Percentiles rank a stretch among this genome's conserved stretches.
Conservation (phyloP, 2,797 vertebrate genomes). For the Pangasius krempfi region DNA sequence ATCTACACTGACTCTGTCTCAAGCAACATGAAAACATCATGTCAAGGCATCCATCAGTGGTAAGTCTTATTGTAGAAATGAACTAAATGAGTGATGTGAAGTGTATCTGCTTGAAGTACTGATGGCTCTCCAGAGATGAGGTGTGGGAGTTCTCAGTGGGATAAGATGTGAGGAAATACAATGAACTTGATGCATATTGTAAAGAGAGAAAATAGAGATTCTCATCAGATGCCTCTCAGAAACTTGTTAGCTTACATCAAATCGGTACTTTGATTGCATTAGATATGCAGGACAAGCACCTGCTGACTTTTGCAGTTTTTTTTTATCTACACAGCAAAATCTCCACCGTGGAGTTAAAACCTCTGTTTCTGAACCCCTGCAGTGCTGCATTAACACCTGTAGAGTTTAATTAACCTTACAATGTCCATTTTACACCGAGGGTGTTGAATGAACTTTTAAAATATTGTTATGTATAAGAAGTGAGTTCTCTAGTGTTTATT, state of each 20-base stretch:
- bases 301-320: neutral
- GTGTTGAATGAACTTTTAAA: neutral
- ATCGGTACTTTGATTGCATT: constrained; percentile 17
- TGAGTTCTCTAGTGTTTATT: neutral
- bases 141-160: neutral
- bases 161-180: neutral
- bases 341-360: neutral
- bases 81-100: neutral
- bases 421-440: neutral
- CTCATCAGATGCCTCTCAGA: neutral
- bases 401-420: neutral
- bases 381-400: constrained; percentile 28
- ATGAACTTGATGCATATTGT: neutral
- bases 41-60: constrained; percentile 19
- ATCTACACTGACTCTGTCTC: neutral
- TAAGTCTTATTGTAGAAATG: constrained; percentile 19
- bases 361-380: neutral
- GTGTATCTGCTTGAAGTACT: neutral
- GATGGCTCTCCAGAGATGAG: neutral
- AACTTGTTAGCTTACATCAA: neutral
- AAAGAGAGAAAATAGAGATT: constrained; percentile 15
- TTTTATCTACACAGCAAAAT: neutral
- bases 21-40: constrained; percentile 39
- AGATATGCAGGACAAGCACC: constrained; percentile 16
- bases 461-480: neutral